Conservation (phyloP, 2,888 invertebrate genomes). For the Volucella inanis region DNA sequence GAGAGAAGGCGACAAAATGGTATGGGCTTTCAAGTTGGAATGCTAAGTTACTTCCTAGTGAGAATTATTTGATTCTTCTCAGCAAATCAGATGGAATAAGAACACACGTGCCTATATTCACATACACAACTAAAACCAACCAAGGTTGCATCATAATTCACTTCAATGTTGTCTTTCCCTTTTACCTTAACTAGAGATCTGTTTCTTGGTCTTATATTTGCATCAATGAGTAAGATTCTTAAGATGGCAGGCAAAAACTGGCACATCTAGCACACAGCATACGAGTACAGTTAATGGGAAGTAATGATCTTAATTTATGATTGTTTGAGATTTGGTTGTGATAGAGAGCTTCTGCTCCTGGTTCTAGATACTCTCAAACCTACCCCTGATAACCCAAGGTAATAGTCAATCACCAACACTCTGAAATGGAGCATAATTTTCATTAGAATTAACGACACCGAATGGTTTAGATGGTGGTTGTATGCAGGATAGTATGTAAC, state of each 20-base stretch:
- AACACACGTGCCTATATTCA: background rate
- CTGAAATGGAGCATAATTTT: slow-evolving; percentile 69
- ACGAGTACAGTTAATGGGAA: slow-evolving; percentile 67
- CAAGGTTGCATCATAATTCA: slow-evolving; percentile 64
- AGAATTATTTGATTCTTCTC: slow-evolving; percentile 63
- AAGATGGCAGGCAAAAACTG: slow-evolving; percentile 30
- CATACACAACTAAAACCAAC: slow-evolving; percentile 11
- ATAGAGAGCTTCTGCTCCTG: slow-evolving; percentile 33
- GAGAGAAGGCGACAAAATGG: background rate
- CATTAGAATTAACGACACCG: slow-evolving; percentile 70
- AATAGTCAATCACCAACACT: slow-evolving; percentile 70
- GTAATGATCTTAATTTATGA: slow-evolving; percentile 73
- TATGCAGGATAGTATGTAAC: background rate
- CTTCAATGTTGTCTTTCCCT: slow-evolving; percentile 26
- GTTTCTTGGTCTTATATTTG: slow-evolving; percentile 52
- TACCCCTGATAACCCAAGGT: slow-evolving; percentile 35
- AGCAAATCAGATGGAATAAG: slow-evolving; percentile 64
- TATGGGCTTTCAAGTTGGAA: slow-evolving; percentile 24
- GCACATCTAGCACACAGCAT: slow-evolving; percentile 3
- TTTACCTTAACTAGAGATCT: background rate
- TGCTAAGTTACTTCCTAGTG: slow-evolving; percentile 48
- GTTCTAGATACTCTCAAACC: slow-evolving; percentile 1
- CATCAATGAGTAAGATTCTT: slow-evolving; percentile 51
- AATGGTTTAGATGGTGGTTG: slow-evolving; percentile 19
- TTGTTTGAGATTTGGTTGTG: slow-evolving; percentile 63